phyloP scores from a whole-genome alignment of 2,888 invertebrate genomes.

The Agelastica alni region DNA sequence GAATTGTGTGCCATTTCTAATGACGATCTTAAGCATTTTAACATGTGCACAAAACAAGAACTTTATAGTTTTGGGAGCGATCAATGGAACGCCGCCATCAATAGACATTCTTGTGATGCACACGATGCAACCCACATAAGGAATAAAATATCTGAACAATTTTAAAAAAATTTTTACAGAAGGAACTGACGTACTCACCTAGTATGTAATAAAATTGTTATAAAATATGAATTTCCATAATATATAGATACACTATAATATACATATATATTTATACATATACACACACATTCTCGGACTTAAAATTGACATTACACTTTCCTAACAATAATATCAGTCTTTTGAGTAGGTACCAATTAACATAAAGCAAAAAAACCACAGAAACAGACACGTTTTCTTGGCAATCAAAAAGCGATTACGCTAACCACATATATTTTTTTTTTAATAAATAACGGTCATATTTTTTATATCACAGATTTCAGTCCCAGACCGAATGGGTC shows the following conservation, averaged over 20 bases:
- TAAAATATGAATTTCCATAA: conserved; percentile 9
- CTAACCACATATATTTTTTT: conserved; percentile 33
- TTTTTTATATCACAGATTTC: conserved; percentile 45
- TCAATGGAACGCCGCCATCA: too few species aligned
- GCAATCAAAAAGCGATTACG: conserved; percentile 33
- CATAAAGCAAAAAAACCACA: conserved; percentile 27
- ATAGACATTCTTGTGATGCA: too few species aligned
- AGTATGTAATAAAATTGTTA: neutral
- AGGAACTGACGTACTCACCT: conserved; percentile 7
- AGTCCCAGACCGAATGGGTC: conserved; percentile 43
- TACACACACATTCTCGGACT: conserved; percentile 21
- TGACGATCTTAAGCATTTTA: too few species aligned
- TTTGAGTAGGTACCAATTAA: conserved; percentile 38
- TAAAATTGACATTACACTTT: conserved; percentile 33
- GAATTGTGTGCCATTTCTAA: too few species aligned
- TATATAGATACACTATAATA: conserved; percentile 27
- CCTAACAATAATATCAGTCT: conserved; percentile 42
- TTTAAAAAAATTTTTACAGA: neutral
- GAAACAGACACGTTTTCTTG: conserved; percentile 35
- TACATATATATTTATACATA: conserved; percentile 24
- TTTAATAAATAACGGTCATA: conserved; percentile 33
- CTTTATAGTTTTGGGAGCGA: too few species aligned
- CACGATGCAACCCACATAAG: too few species aligned
- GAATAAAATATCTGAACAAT: neutral
- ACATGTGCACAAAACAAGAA: too few species aligned